Percentiles rank a stretch among this genome's conserved stretches.
These are phyloP conservation scores for Entelurus aequoreus DNA, from an alignment of 2,113 vertebrate genomes.

Conservation along the genomic window DNA sequence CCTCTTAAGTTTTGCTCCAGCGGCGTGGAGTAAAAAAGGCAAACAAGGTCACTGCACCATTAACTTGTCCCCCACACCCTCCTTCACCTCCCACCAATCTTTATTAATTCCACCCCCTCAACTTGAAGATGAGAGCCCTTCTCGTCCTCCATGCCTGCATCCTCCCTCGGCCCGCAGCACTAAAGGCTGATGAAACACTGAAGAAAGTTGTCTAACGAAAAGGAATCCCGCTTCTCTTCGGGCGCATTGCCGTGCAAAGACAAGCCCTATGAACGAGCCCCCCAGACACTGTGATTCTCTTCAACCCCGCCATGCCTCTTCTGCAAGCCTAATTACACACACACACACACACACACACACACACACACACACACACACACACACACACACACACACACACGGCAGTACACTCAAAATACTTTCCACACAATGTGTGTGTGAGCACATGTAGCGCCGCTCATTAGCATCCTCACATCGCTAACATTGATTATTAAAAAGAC, in stretches of 20 bases:
- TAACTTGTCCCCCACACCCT: slow-evolving; percentile 41
- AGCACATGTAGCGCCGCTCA: slow-evolving; percentile 31
- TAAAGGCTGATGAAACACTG: slow-evolving; percentile 55
- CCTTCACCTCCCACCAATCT: slow-evolving; percentile 31
- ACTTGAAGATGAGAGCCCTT: slow-evolving; percentile 44
- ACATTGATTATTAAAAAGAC: slow-evolving; percentile 53
- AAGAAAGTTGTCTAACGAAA: slow-evolving; percentile 40
- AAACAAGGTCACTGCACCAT: slow-evolving; percentile 55
- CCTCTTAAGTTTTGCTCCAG: slow-evolving; percentile 12
- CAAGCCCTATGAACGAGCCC: slow-evolving; percentile 15
- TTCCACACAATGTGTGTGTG: slow-evolving; percentile 30
- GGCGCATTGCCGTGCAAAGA: slow-evolving; percentile 25
- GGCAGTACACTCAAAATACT: slow-evolving; percentile 23
- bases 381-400: background rate
- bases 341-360: background rate
- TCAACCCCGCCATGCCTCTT: slow-evolving; percentile 20
- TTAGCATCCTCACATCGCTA: slow-evolving; percentile 50
- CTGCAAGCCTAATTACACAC: slow-evolving; percentile 29
- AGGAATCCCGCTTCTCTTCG: slow-evolving; percentile 20
- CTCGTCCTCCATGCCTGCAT: slow-evolving; percentile 25
- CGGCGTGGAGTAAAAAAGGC: slow-evolving; percentile 32
- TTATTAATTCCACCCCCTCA: slow-evolving; percentile 57
- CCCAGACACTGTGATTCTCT: slow-evolving; percentile 26
- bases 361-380: slow-evolving; percentile 1
- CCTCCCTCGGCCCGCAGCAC: slow-evolving; percentile 6